A percentile compares a stretch with the other conserved stretches of the same genome.
Conservation (phyloP, 92 coral and sea anemone genomes). For the Zoanthus sansibaricus region DNA sequence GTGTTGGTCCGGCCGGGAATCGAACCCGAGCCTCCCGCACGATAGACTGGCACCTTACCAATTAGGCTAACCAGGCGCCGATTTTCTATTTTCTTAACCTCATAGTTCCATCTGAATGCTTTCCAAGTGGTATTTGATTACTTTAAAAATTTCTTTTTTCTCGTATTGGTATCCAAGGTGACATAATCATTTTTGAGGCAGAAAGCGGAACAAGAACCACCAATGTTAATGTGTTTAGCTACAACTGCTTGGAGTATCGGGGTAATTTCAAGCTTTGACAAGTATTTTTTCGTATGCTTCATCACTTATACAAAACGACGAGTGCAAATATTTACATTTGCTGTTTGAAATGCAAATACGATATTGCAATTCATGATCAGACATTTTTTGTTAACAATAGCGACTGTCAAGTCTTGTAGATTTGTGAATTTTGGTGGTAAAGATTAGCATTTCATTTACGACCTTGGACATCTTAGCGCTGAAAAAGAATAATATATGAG, state of each 20-base stretch:
- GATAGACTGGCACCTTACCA: too few species aligned
- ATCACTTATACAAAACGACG: not conserved
- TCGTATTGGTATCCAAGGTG: not conserved
- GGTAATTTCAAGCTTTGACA: not conserved
- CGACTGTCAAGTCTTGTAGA: conserved; percentile 8
- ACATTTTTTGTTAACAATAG: conserved; percentile 14
- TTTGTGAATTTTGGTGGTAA: not conserved
- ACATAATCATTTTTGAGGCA: not conserved
- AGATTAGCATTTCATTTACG: conserved; percentile 33
- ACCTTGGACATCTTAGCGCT: not conserved
- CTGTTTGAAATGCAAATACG: not conserved
- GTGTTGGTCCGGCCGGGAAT: too few species aligned
- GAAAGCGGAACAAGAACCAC: not conserved
- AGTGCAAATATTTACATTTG: conserved; percentile 26
- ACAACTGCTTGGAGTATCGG: not conserved
- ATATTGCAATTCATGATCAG: conserved; percentile 15
- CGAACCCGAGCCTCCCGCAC: too few species aligned
- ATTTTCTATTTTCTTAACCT: not conserved
- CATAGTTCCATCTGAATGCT: not conserved
- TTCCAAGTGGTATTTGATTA: not conserved
- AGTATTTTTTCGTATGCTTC: conserved; percentile 11
- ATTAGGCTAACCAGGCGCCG: too few species aligned
- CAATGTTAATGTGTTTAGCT: not conserved
- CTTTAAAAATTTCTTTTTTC: not conserved
- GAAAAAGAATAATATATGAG: not conserved